Evolutionary conservation across 1,140 invertebrate genomes (phyloP).

Genomic region (Drosophila mayri): DNA sequence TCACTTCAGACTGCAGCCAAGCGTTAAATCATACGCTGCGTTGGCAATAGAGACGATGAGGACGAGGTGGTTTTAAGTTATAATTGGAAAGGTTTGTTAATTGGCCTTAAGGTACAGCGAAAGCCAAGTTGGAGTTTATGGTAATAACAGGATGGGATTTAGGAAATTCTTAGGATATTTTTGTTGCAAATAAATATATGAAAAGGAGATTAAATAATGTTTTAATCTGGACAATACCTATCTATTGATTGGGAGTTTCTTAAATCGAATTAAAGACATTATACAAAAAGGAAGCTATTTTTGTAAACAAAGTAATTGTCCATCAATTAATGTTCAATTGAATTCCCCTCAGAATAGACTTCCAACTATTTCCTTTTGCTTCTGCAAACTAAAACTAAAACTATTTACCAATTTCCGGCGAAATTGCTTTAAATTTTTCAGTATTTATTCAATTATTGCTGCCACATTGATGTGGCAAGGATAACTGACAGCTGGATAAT

Average conservation of each 20-base stretch:
- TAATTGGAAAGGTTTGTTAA: slow-evolving; percentile 38
- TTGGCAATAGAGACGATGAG: slow-evolving; percentile 8
- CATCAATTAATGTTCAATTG: not conserved
- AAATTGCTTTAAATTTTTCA: not conserved
- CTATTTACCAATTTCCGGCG: not conserved
- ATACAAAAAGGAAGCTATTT: not conserved
- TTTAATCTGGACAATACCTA: not conserved
- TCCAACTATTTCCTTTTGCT: not conserved
- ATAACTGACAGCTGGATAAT: slow-evolving; percentile 57
- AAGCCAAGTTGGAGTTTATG: not conserved
- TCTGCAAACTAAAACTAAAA: not conserved
- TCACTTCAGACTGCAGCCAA: slow-evolving; percentile 30
- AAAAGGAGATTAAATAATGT: not conserved
- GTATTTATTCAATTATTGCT: slow-evolving; percentile 3
- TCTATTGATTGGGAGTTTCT: not conserved
- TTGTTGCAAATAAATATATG: not conserved
- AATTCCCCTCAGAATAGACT: not conserved
- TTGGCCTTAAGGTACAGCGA: not conserved
- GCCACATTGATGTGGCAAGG: slow-evolving; percentile 16
- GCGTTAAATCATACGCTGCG: slow-evolving; percentile 22
- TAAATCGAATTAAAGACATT: not conserved
- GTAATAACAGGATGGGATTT: not conserved
- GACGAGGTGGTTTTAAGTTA: not conserved
- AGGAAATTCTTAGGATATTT: not conserved
- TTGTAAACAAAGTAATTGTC: too few relatives aligned